These are phyloP conservation scores for Salvelinus alpinus DNA, from an alignment of 2,113 vertebrate species.

Conservation along the genomic window DNA sequence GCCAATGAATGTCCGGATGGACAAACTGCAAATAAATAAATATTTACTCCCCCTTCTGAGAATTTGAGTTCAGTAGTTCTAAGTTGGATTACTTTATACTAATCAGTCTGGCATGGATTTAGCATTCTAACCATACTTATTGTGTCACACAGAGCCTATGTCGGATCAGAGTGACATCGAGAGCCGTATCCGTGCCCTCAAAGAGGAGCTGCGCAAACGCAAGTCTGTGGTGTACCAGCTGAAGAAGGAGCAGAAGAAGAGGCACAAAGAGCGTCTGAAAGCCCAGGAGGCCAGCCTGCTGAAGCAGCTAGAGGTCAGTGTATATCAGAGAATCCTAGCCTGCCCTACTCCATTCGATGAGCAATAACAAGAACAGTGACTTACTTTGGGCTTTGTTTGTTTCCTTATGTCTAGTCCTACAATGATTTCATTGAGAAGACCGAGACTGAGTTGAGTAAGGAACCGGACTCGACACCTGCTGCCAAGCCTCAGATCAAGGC, in stretches of 20 bases:
- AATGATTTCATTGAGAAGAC: constrained; percentile 96
- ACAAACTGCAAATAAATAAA: neutral
- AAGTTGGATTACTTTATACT: constrained; percentile 58
- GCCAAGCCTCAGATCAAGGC: constrained; percentile 82
- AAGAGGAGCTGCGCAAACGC: constrained; percentile 87
- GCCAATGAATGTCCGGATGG: too few relatives aligned
- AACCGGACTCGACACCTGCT: constrained; percentile 75
- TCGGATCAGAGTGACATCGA: constrained; percentile 96
- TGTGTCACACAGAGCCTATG: constrained; percentile 78
- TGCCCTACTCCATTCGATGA: too few relatives aligned
- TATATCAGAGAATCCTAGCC: neutral
- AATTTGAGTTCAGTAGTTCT: constrained; percentile 5
- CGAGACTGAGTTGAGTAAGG: constrained; percentile 85
- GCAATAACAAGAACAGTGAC: neutral
- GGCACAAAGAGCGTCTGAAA: constrained; percentile 90
- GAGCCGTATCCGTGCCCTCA: constrained; percentile 88
- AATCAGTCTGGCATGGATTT: constrained; percentile 51
- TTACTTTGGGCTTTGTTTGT: neutral
- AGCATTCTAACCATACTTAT: constrained; percentile 49
- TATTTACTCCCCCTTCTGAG: neutral
- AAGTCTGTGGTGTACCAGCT: constrained; percentile 90
- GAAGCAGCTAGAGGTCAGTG: constrained; percentile 89
- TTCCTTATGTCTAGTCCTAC: constrained; percentile 76
- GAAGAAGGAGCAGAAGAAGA: constrained; percentile 93
- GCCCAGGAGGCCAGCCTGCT: constrained; percentile 93